phyloP scores from a whole-genome alignment of 2,888 invertebrate species.

The Herminia tarsipennalis region DNA sequence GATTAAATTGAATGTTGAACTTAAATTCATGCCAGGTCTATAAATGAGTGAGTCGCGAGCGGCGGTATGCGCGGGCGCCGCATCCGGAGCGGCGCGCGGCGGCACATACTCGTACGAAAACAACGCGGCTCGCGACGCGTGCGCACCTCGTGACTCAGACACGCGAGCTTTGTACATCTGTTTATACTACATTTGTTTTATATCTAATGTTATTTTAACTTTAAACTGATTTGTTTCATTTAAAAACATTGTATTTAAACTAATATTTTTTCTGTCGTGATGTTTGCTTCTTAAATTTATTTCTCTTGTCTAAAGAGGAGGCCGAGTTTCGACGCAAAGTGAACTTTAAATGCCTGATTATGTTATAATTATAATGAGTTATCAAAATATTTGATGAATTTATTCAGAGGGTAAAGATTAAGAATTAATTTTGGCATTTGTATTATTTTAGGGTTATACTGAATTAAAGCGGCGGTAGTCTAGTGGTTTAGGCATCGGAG shows the following conservation, averaged over 20 bases:
- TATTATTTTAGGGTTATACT: no score
- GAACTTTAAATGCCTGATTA: no score
- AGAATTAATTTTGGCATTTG: no score
- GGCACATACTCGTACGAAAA: slow-evolving; percentile 34
- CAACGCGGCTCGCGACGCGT: slow-evolving; percentile 29
- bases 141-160: slow-evolving; percentile 50
- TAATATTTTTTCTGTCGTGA: not conserved
- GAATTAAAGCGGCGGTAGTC: no score
- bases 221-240: not conserved
- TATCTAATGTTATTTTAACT: slow-evolving; percentile 2
- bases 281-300: not conserved
- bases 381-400: no score
- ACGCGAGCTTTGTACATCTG: slow-evolving; percentile 18
- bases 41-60: not conserved
- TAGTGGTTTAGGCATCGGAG: no score
- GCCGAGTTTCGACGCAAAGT: no score
- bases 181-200: slow-evolving; percentile 29
- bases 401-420: no score
- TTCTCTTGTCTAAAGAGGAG: no score
- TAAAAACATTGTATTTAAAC: not conserved
- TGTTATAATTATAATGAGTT: no score
- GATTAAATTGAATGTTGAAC: not conserved
- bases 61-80: slow-evolving; percentile 44
- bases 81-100: slow-evolving; percentile 40
- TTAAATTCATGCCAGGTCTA: slow-evolving; percentile 15